Percentiles rank a stretch among this genome's conserved stretches.
phyloP scores from a whole-genome alignment of 2,797 vertebrate genomes.

The Gymnopithys bicolor region DNA sequence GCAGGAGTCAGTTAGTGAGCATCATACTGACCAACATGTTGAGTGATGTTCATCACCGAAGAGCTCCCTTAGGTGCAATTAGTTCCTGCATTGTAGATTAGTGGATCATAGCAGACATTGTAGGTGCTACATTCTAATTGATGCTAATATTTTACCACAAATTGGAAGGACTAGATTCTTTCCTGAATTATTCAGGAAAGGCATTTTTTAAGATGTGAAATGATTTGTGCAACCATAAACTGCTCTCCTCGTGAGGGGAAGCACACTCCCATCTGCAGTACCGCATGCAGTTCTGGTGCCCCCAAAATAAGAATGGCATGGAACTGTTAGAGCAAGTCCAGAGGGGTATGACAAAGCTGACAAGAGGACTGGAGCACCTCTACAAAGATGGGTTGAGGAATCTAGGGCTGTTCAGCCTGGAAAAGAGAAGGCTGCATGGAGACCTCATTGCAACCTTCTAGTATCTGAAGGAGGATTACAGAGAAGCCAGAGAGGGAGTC shows the following conservation, averaged over 20 bases:
- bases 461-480: not conserved
- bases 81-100: not conserved
- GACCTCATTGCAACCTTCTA: not conserved
- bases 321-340: not conserved
- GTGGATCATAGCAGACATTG: not conserved
- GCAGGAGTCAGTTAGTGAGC: not conserved
- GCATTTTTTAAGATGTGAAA: not conserved
- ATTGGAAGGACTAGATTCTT: not conserved
- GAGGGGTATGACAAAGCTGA: accelerated
- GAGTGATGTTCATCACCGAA: not conserved
- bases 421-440: not conserved
- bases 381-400: not conserved
- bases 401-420: not conserved
- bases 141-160: not conserved
- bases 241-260: not conserved
- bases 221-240: not conserved
- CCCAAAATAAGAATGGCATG: accelerated
- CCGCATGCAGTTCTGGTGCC: not conserved
- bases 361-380: not conserved
- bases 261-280: not conserved
- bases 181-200: not conserved
- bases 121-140: not conserved
- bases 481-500: not conserved
- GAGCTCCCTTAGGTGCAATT: not conserved
- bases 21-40: not conserved